Base-by-base conservation (phyloP, 2,113 vertebrate species). In the Bambusicola thoracicus region DNA sequence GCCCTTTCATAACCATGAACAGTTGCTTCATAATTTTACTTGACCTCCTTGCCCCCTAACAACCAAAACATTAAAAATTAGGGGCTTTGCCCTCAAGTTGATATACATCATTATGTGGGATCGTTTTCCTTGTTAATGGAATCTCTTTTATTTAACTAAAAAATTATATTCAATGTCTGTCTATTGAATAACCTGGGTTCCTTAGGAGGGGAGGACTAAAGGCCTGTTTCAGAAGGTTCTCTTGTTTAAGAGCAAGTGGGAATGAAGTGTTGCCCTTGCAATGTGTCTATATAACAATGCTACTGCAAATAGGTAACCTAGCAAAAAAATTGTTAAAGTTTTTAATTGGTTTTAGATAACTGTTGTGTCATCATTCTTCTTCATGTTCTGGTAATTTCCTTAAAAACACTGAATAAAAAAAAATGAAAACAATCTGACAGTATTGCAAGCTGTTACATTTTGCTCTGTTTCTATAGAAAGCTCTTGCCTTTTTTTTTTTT, bases 381-480 rank as follows among this genome's bases (percentile, higher is more conserved):
- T 91, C 38, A 58, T 65, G 38, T 85, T 79, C 77, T 94, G 36
- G 66, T 68, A 61, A 14, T 1, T 68, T 73, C 10, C 53, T 32
- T 30, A 69, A 59, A 17, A 58, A 40, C 10, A 25, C 29, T 69
- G 55, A 53, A 34, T 48, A 40, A 77, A 77, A 85, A 80, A 82
- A 91, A 79, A 24, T 70, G 43, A 55, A 73, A 87, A 76, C 36
- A 93, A 44, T 89, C 78, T 89, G n/a, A 76, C 44, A 69, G n/a
- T 62, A 41, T 44, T 86, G 40, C 77, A 94, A 90, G 70, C 62
- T 94, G 89, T 86, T 90, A 11, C 36, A 58, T 69, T 82, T 83
- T 90, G 12, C 61, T 84, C 34, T 30, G 44, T 53, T 87, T 40
- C 36, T 89, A 13, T 22, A 69, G 78, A 80, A 87, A 94, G 38